Evolutionary conservation across 2,797 vertebrate species (phyloP), one percentile per base, ranked within the genome.

Genomic region (Chlorospingus semifuscus): DNA sequence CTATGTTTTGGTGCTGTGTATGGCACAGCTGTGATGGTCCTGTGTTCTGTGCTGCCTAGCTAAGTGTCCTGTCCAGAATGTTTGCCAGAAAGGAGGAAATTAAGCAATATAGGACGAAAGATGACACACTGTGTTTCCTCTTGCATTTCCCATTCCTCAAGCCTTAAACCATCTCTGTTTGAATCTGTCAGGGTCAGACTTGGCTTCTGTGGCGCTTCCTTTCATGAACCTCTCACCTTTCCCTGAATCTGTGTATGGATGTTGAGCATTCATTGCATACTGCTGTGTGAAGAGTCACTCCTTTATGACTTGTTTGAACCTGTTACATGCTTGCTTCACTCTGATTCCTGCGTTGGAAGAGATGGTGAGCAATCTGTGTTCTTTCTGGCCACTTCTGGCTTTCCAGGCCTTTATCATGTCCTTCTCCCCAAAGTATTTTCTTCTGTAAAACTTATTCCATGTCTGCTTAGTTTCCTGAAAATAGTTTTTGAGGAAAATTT

Each of bases 291-390:
- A 57, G 65, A 86, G 30, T 49, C 37, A 37, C 26, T 80, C 24
- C 55, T 21, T 34, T 50, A 8, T 47, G 74, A 34, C 65, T 72
- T 89, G 50, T 81, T 94, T 53, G 30, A 69, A 46, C 74, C 27
- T 81, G 34, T 81, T 81, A 24, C 0, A 1, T 63, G 21, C 32
- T 55, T 16, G 19, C 47, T 84, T 87, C 15, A 2, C 36, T 70
- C 11, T 20, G 42, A 44, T 44, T 80, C 26, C 32, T 52, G 6
- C 46, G 6, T 42, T 50, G 14, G 24, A 83, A 80, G 30, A 68
- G 13, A 21, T 4, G 2, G 26, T 37, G 29, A 15, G 16, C 15
- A 42, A 5, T 61, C 1, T 0, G 4, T 65, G 63, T 15, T 79
- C 32, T 55, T 50, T 39, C 24, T 71, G 27, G 63, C 12, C 13